Conservation (phyloP, 2,797 vertebrate species). For the Momotus momota region DNA sequence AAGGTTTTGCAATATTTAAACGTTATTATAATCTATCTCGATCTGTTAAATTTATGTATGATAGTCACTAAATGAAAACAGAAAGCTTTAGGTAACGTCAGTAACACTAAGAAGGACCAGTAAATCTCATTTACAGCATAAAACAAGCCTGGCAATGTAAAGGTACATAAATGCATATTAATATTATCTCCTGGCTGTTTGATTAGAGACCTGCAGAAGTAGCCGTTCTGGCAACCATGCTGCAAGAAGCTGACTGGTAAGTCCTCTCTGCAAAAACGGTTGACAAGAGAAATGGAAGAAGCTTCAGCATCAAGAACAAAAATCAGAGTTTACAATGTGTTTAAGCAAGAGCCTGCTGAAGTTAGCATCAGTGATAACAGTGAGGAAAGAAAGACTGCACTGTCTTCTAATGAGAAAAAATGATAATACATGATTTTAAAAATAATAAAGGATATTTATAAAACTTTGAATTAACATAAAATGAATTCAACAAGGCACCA, state of each 20-base stretch:
- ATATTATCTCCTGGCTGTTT: neutral
- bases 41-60: neutral
- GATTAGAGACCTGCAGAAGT: neutral
- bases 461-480: neutral
- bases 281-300: neutral
- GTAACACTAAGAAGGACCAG: neutral
- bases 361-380: neutral
- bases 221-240: neutral
- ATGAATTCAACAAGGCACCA: neutral
- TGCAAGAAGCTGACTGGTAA: neutral
- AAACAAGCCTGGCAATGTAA: neutral
- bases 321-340: neutral
- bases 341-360: neutral
- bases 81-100: neutral
- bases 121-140: neutral
- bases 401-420: neutral
- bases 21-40: neutral
- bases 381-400: neutral
- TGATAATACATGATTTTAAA: neutral
- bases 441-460: neutral
- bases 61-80: neutral
- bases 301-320: neutral
- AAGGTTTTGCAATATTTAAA: neutral
- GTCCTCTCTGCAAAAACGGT: neutral
- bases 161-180: neutral